These are phyloP conservation scores for Hypena proboscidalis DNA, from an alignment of 2,888 invertebrate genomes.

Conservation along the genomic window DNA sequence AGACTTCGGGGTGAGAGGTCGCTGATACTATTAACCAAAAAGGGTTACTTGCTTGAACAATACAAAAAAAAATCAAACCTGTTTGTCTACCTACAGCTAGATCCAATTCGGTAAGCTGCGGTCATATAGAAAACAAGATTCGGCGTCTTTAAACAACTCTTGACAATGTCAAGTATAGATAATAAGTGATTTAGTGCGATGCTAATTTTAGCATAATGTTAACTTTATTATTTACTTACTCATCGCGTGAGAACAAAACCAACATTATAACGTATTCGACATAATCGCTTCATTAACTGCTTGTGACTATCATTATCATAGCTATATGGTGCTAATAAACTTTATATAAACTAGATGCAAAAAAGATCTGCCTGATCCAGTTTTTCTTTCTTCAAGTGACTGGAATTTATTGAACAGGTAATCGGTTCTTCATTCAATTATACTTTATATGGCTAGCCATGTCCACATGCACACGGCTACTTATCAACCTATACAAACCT, in stretches of 20 bases:
- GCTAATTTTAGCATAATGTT: background rate
- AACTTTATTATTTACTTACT: too few relatives aligned
- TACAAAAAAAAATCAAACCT: too few relatives aligned
- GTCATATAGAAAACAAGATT: too few relatives aligned
- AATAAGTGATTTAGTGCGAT: slow-evolving; percentile 1
- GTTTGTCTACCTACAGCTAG: too few relatives aligned
- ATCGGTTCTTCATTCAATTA: background rate
- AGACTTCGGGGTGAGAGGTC: too few relatives aligned
- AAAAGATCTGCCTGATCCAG: background rate
- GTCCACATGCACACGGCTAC: too few relatives aligned
- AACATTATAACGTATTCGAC: background rate
- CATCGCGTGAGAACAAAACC: background rate
- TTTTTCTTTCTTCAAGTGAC: background rate
- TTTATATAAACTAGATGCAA: background rate
- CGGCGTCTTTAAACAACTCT: too few relatives aligned
- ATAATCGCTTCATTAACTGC: background rate
- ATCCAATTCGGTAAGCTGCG: too few relatives aligned
- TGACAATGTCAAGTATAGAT: background rate
- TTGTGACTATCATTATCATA: background rate
- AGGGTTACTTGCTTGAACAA: too few relatives aligned
- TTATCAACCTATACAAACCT: too few relatives aligned
- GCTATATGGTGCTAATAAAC: background rate
- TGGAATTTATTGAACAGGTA: background rate
- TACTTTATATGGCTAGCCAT: slow-evolving; percentile 1
- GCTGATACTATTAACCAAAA: too few relatives aligned